Evolutionary conservation across 2,888 invertebrate species (phyloP).

Genomic region (Lamellibrachia columna): DNA sequence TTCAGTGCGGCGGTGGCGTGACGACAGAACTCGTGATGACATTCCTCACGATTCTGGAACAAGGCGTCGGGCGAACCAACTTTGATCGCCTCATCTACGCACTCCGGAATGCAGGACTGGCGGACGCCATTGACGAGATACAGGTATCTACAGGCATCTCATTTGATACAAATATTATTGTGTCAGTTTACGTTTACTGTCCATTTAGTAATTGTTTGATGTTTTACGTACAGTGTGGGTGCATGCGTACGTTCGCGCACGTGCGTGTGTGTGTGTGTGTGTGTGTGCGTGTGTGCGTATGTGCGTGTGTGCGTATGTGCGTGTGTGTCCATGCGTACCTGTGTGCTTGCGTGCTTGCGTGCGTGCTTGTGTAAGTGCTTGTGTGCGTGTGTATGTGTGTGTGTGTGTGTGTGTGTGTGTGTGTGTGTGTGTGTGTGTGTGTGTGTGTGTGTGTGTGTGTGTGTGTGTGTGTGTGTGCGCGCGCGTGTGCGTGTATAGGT

Average conservation of each 20-base stretch:
- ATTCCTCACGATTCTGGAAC: neutral
- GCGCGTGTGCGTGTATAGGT: no score
- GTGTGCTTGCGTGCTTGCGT: neutral
- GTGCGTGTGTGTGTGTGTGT: no score
- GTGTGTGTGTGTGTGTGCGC: neutral
- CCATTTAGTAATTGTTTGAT: no score
- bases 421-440: neutral
- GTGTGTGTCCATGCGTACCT: neutral
- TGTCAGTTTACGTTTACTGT: neutral
- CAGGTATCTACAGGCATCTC: neutral
- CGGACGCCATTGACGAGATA: neutral
- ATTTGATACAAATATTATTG: neutral
- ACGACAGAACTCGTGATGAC: neutral
- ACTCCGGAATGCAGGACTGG: neutral
- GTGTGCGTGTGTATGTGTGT: neutral
- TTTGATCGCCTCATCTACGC: neutral
- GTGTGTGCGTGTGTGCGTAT: neutral
- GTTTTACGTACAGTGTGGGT: neutral
- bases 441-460: neutral
- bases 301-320: neutral
- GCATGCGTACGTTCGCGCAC: neutral
- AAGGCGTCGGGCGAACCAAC: neutral
- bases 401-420: neutral
- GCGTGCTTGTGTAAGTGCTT: no score
- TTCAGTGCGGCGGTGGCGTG: neutral